Evolutionary conservation across 2,888 invertebrate genomes (phyloP).

Genomic region (Polydrusus tereticollis): DNA sequence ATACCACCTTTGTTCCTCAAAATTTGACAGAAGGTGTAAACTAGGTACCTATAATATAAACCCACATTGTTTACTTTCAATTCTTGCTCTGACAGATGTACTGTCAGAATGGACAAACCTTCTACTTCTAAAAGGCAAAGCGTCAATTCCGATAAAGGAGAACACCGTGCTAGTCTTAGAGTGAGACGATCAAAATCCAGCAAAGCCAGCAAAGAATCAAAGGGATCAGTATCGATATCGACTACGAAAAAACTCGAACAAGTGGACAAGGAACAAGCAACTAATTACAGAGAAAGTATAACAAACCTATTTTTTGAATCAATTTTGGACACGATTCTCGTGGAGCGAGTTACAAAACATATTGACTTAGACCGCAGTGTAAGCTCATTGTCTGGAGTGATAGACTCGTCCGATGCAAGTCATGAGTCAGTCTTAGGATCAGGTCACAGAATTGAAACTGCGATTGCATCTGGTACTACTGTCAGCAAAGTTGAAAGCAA

Average conservation of each 20-base stretch:
- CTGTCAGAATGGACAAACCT: neutral
- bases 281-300: constrained; percentile 54
- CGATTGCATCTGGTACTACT: neutral
- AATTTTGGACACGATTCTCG: constrained; percentile 53
- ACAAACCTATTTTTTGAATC: constrained; percentile 55
- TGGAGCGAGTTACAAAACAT: neutral
- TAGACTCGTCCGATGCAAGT: neutral
- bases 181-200: neutral
- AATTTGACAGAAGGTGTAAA: too few species aligned
- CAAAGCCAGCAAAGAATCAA: neutral
- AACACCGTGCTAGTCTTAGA: neutral
- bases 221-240: neutral
- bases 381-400: neutral
- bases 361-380: neutral
- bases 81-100: neutral
- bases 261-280: neutral
- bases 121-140: neutral
- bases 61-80: too few species aligned
- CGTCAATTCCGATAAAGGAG: neutral
- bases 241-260: neutral
- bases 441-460: neutral
- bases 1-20: too few species aligned
- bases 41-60: too few species aligned
- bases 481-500: neutral
- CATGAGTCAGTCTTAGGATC: neutral